A percentile compares a stretch with the other conserved stretches of the same genome.
These are phyloP conservation scores for Delia radicum DNA, from an alignment of 1,140 invertebrate species.

Conservation along the genomic window DNA sequence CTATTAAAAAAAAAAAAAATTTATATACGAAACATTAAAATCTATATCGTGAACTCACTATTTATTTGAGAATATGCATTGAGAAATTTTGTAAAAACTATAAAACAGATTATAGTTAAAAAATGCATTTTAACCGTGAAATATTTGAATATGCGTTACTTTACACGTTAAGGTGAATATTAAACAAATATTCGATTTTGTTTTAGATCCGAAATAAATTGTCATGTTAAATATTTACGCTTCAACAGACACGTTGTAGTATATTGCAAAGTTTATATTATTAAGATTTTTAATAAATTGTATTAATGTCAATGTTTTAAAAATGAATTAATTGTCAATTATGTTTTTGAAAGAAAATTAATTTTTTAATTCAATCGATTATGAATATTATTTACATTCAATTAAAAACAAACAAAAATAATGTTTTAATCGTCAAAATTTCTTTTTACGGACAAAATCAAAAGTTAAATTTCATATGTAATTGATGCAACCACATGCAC, in stretches of 20 bases:
- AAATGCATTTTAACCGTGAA: not conserved
- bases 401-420: no score
- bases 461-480: no score
- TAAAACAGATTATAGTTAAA: not conserved
- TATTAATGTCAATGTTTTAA: no score
- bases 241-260: not conserved
- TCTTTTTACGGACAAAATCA: no score
- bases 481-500: no score
- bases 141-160: not conserved
- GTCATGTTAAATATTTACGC: conserved; percentile 28
- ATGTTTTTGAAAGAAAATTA: no score
- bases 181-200: not conserved
- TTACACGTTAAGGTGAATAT: not conserved
- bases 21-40: not conserved
- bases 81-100: not conserved
- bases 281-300: no score
- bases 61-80: not conserved
- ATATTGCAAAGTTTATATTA: not conserved
- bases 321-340: no score
- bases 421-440: no score
- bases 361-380: no score
- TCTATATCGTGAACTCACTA: not conserved
- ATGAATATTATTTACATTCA: no score
- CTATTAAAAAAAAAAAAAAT: not conserved
- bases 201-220: conserved; percentile 43